Evolutionary conservation across 2,888 invertebrate genomes (phyloP).

Genomic region (Drosophila percnosoma): DNA sequence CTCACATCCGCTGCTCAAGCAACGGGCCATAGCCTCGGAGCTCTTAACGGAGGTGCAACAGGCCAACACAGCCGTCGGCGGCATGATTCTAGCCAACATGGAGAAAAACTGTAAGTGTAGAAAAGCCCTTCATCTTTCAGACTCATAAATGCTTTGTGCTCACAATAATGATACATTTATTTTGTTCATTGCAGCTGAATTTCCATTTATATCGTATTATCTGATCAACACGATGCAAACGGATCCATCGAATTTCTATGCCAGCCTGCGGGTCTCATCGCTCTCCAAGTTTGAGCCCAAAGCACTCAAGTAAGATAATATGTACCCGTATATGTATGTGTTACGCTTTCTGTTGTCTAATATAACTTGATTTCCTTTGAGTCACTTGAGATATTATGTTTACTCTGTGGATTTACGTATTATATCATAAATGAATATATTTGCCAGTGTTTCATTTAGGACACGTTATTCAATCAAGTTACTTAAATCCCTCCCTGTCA

Average conservation of each 20-base stretch:
- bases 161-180: background rate
- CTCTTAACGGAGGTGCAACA: conserved; percentile 89
- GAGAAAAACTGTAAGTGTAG: conserved; percentile 90
- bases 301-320: conserved; percentile 85
- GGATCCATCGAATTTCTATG: conserved; percentile 94
- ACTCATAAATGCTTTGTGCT: background rate
- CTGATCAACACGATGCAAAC: conserved; percentile 94
- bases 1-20: conserved; percentile 91
- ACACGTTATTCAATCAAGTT: conserved; percentile 15
- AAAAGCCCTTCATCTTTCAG: background rate
- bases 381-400: background rate
- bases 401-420: background rate
- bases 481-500: background rate
- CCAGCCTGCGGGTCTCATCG: conserved; percentile 93
- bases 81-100: conserved; percentile 95
- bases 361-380: background rate
- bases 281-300: conserved; percentile 94
- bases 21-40: conserved; percentile 91
- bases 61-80: conserved; percentile 91
- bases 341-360: background rate
- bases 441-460: background rate
- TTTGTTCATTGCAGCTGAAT: conserved; percentile 89
- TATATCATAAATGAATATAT: background rate
- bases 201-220: conserved; percentile 96
- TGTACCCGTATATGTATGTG: too few relatives aligned